Evolutionary conservation across 2,113 vertebrate genomes (phyloP).

Genomic region (Bubo blakistoni): DNA sequence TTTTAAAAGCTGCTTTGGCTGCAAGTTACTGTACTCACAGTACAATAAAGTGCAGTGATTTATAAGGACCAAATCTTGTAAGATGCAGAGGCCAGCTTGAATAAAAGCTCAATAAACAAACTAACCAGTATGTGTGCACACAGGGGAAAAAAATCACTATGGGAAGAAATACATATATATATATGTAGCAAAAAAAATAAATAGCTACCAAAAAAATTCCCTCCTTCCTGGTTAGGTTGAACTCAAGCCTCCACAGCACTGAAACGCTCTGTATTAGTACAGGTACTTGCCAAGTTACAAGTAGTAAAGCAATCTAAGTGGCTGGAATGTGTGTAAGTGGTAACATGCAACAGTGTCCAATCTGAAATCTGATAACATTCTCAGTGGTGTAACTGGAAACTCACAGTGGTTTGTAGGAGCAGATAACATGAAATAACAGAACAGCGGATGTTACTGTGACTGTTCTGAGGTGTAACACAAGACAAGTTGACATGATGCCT

Average conservation of each 20-base stretch:
- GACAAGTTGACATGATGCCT: background rate
- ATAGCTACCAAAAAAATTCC: background rate
- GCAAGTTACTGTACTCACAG: background rate
- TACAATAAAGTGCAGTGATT: background rate
- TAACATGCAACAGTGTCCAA: background rate
- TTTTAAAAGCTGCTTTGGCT: background rate
- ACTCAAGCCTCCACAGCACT: background rate
- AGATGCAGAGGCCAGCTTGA: background rate
- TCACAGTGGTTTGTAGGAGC: background rate
- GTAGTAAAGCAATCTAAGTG: rapidly evolving
- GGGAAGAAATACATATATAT: background rate
- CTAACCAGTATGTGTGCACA: background rate
- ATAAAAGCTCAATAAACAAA: background rate
- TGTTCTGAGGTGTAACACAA: background rate
- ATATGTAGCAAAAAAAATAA: background rate
- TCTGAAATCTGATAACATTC: background rate
- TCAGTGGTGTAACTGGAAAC: background rate
- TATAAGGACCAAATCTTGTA: background rate
- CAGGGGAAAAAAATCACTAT: background rate
- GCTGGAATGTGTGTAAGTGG: background rate
- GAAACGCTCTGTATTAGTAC: background rate
- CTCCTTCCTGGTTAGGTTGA: background rate
- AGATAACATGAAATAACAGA: background rate
- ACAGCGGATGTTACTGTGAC: background rate
- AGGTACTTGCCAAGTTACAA: background rate